Conservation (phyloP, 2,797 vertebrate species). For the Erithacus rubecula region DNA sequence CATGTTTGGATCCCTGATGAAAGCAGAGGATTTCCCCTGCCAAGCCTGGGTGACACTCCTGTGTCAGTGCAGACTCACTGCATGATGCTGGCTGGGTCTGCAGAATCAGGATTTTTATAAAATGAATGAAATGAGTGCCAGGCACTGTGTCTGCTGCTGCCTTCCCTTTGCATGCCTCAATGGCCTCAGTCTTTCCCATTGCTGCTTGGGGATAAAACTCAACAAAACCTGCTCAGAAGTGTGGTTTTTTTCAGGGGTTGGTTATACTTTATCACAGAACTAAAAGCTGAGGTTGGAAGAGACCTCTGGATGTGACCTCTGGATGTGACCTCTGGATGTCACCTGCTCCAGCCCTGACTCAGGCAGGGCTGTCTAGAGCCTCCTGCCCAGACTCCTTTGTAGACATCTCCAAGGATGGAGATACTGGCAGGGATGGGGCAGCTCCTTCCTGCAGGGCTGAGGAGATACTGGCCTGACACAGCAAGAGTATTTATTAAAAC, state of each 20-base stretch:
- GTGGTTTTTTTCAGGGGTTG: fast-evolving
- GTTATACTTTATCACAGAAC: background rate
- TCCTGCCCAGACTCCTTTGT: background rate
- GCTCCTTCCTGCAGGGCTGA: background rate
- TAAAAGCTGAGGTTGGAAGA: background rate
- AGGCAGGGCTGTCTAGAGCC: background rate
- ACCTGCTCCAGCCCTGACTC: background rate
- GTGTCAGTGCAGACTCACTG: background rate
- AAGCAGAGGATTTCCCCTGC: background rate
- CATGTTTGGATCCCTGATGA: background rate
- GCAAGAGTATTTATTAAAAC: background rate
- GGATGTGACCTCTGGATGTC: background rate
- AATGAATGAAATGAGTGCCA: background rate
- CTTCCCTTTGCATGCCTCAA: background rate
- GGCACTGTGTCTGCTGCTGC: background rate
- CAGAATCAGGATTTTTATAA: background rate
- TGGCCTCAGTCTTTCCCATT: background rate
- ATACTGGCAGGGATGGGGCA: background rate
- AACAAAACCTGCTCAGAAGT: background rate
- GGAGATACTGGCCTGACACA: background rate
- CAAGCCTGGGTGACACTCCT: background rate
- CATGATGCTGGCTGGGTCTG: background rate
- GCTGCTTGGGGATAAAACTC: background rate
- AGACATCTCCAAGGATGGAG: background rate
- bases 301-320: background rate